A percentile compares a stretch with the other conserved stretches of the same genome.
Conservation (phyloP, 2,113 vertebrate genomes). For the Odobenus rosmarus region DNA sequence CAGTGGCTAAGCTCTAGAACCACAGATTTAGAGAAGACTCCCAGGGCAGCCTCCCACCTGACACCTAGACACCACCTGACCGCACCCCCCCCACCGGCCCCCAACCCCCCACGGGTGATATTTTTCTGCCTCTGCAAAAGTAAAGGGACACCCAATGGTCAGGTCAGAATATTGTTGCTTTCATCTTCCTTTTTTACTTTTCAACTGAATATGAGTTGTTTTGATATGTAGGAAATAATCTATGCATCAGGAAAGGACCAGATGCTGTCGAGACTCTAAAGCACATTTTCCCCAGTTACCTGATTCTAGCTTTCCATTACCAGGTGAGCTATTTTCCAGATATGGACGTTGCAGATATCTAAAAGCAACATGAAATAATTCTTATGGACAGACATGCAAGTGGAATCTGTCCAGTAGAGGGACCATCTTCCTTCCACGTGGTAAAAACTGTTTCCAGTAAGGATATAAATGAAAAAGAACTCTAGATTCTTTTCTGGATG, state of each 20-base stretch:
- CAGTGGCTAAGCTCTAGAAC: not conserved
- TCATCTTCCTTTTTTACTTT: not conserved
- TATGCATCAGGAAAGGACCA: not conserved
- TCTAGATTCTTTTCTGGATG: not conserved
- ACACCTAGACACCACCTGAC: too few relatives aligned
- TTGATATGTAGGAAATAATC: not conserved
- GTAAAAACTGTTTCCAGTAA: not conserved
- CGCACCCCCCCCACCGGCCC: fast-evolving
- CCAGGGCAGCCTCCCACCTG: not conserved
- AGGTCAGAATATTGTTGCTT: not conserved
- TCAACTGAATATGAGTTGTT: not conserved
- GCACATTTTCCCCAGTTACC: not conserved
- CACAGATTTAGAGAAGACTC: not conserved
- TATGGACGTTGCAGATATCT: not conserved
- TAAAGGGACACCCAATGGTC: not conserved
- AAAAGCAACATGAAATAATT: not conserved
- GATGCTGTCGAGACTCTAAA: not conserved
- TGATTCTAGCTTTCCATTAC: not conserved
- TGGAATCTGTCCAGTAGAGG: not conserved
- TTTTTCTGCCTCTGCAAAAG: not conserved
- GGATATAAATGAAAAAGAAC: not conserved
- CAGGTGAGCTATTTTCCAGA: not conserved
- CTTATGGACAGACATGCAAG: not conserved
- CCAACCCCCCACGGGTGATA: not conserved
- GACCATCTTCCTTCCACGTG: not conserved